A percentile compares a stretch with the other conserved stretches of the same genome.
Evolutionary conservation across 2,113 vertebrate species (phyloP).

Genomic region (Rhinolophus ferrumequinum): DNA sequence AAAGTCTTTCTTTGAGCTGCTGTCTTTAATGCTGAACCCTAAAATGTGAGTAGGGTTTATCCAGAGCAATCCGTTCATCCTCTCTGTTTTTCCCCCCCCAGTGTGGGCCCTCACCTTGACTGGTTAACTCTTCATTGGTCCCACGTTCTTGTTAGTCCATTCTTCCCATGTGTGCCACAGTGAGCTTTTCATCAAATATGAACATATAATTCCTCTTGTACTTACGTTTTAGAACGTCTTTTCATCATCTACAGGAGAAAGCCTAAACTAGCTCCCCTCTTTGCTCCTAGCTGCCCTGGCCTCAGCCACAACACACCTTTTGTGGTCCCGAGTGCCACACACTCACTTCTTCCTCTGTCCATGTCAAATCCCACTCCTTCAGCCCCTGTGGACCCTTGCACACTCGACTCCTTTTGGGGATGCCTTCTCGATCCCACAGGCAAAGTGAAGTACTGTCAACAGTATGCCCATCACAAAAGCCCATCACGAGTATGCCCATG

Average conservation of each 20-base stretch:
- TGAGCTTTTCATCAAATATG: not conserved
- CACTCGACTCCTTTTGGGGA: not conserved
- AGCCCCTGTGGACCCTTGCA: not conserved
- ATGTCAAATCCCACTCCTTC: not conserved
- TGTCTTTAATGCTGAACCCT: not conserved
- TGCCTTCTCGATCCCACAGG: not conserved
- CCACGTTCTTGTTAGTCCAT: not conserved
- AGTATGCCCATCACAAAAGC: not conserved
- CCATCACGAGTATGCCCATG: not conserved
- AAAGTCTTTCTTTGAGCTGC: not conserved
- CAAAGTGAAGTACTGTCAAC: not conserved
- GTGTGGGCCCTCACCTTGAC: not conserved
- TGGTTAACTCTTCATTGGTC: not conserved
- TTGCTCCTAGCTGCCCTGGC: not conserved
- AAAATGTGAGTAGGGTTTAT: not conserved
- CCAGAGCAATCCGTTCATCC: not conserved
- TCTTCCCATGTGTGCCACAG: not conserved
- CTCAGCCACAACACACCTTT: rapidly evolving
- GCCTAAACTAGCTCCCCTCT: not conserved
- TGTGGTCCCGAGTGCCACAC: not conserved
- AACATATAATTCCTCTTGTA: not conserved
- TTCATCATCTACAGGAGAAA: not conserved
- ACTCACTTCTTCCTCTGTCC: not conserved
- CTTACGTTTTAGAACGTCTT: not conserved
- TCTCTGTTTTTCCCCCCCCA: rapidly evolving